Conservation (phyloP, 2,113 vertebrate genomes). For the Oxyruncus cristatus region DNA sequence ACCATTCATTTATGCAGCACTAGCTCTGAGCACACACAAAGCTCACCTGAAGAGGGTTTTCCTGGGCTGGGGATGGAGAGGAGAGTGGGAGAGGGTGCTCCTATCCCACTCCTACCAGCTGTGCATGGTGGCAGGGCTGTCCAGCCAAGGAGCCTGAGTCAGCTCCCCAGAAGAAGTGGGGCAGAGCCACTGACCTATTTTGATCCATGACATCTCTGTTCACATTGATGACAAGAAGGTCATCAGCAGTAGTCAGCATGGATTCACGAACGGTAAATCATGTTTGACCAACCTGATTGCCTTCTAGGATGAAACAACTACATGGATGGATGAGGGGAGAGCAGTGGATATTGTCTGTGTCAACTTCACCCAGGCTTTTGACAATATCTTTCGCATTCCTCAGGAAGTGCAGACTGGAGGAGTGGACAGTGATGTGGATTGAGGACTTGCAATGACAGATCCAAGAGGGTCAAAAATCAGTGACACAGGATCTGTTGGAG, state of each 20-base stretch:
- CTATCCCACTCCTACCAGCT: not conserved
- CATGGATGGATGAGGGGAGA: not conserved
- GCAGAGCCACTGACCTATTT: not conserved
- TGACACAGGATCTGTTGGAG: not conserved
- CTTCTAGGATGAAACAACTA: not conserved
- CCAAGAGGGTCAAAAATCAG: not conserved
- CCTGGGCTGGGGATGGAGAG: not conserved
- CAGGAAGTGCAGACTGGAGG: not conserved
- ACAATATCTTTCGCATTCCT: not conserved
- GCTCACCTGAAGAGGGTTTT: not conserved
- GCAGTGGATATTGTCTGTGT: not conserved
- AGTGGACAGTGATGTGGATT: not conserved
- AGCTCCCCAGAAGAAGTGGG: not conserved
- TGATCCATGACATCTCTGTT: not conserved
- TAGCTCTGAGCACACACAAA: not conserved
- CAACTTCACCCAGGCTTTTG: not conserved
- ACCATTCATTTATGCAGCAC: fast-evolving
- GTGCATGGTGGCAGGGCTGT: not conserved
- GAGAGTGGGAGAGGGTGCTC: not conserved
- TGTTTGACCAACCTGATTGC: not conserved
- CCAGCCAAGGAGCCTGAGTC: fast-evolving
- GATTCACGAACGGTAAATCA: not conserved
- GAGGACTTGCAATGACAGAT: not conserved
- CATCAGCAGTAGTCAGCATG: not conserved
- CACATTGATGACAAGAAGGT: not conserved